Conservation (phyloP, 2,888 invertebrate genomes). For the Cryptocephalus primarius region DNA sequence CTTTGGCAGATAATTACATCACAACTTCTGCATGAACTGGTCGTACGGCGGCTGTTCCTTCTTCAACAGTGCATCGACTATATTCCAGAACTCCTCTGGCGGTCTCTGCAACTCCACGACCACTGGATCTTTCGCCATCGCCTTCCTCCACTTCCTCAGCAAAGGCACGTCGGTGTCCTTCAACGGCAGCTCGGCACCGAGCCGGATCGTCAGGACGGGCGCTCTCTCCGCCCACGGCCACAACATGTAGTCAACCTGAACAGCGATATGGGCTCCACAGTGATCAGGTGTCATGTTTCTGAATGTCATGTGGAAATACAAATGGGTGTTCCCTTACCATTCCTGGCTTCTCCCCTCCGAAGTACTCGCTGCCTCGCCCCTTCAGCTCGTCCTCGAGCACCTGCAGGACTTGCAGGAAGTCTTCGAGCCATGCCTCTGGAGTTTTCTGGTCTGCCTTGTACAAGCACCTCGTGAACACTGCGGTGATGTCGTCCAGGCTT, state of each 20-base stretch:
- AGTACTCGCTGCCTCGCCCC: constrained; percentile 23
- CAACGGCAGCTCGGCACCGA: constrained; percentile 23
- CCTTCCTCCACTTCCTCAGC: constrained; percentile 25
- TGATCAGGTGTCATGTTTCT: too few relatives aligned
- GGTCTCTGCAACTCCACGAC: constrained; percentile 23
- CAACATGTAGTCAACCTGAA: constrained; percentile 30
- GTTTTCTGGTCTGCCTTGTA: constrained; percentile 20
- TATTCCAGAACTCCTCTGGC: constrained; percentile 28
- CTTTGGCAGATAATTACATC: too few relatives aligned
- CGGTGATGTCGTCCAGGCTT: constrained; percentile 21
- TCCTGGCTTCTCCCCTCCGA: constrained; percentile 29
- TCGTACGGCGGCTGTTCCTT: constrained; percentile 26
- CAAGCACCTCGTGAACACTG: constrained; percentile 20
- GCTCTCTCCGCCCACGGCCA: constrained; percentile 33
- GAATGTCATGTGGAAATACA: too few relatives aligned
- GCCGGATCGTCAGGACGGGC: constrained; percentile 18
- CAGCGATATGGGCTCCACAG: too few relatives aligned
- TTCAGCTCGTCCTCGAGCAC: constrained; percentile 28
- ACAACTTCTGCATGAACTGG: constrained; percentile 1
- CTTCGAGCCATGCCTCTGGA: constrained; percentile 25
- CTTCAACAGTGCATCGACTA: constrained; percentile 19
- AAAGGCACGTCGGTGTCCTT: constrained; percentile 19
- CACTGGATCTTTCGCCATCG: constrained; percentile 20
- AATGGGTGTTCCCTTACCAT: constrained; percentile 29
- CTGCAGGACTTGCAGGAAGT: constrained; percentile 22